Evolutionary conservation across 2,113 vertebrate species (phyloP), one percentile per base, ranked within the genome.

Genomic region (Balaeniceps rex): DNA sequence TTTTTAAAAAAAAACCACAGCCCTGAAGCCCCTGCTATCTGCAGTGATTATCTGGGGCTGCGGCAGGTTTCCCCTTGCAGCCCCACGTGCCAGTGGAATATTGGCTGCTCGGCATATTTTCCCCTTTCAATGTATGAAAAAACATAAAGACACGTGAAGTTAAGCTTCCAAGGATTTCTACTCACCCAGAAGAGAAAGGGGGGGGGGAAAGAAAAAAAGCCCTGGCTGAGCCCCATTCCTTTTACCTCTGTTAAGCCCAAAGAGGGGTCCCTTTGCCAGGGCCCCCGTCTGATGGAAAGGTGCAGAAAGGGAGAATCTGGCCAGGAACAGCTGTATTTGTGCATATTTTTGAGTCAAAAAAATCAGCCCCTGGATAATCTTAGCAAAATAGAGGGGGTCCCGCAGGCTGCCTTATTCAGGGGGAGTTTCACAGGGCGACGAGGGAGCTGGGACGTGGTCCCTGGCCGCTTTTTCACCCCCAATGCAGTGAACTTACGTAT

Each of bases 91-190:
- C 95, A 96, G 70, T 47, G 91, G 94, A 97, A 97, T 49, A 87
- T 96, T 97, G 96, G 95, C 95, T 96, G 24, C 44, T 60, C 9
- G 0, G 55, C 7, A 1, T 55, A 91, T 95, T 97, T 97, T 96
- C 77, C 88, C 93, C 33, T 91, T 49, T 72, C 17, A 2, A 18
- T 13, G 54, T 44, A 79, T 55, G 19, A 69, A 87, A 93, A 94
- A 74, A 1, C 47, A 36, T 8, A 71, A 52, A 95, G 84, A 65
- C 70, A 91, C 23, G 2, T 82, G 89, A 91, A 63, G 34, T 72
- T 24, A 34, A 83, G 78, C 93, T 96, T 79, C 78, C 93, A 95
- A 79, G 90, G 84, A 40, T 76, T 96, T 87, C 90, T 96, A 7
- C 70, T 92, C 28, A 1, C 54, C 75, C 26, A 0, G 40, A 42